These are phyloP conservation scores for Falco rusticolus DNA, from an alignment of 2,797 vertebrate genomes.

Conservation along the genomic window DNA sequence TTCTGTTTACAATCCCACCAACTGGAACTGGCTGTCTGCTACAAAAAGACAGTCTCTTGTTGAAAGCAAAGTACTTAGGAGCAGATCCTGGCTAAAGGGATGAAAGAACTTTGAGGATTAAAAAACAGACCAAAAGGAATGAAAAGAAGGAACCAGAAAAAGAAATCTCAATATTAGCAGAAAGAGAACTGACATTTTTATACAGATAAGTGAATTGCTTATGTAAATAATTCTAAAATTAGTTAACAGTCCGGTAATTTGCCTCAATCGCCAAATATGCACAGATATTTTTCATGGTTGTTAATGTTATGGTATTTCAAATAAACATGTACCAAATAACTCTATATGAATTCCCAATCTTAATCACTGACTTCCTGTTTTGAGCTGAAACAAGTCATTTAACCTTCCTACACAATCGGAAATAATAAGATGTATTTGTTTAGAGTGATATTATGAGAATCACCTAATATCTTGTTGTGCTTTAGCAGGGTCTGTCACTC, in stretches of 20 bases:
- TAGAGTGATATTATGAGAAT: neutral
- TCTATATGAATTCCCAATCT: neutral
- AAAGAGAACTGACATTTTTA: neutral
- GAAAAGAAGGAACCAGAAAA: neutral
- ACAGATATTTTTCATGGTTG: neutral
- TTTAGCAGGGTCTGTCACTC: neutral
- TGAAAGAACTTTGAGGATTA: neutral
- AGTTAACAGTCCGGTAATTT: neutral
- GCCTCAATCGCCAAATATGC: neutral
- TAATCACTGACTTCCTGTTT: neutral
- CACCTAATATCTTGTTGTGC: neutral
- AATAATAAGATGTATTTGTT: neutral
- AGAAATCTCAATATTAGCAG: neutral
- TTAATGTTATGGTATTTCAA: neutral
- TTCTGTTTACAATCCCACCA: conserved; percentile 20
- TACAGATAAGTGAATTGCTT: neutral
- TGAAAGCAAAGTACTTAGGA: conserved; percentile 56
- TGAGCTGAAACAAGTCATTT: neutral
- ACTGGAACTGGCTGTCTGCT: conserved; percentile 1
- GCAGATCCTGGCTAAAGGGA: neutral
- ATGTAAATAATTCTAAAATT: neutral
- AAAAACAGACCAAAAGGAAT: neutral
- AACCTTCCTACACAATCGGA: neutral
- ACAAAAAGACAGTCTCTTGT: neutral
- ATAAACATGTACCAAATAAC: neutral